Evolutionary conservation across 2,797 vertebrate genomes (phyloP), one percentile per base, ranked within the genome.

Genomic region (Myotis vivesi): DNA sequence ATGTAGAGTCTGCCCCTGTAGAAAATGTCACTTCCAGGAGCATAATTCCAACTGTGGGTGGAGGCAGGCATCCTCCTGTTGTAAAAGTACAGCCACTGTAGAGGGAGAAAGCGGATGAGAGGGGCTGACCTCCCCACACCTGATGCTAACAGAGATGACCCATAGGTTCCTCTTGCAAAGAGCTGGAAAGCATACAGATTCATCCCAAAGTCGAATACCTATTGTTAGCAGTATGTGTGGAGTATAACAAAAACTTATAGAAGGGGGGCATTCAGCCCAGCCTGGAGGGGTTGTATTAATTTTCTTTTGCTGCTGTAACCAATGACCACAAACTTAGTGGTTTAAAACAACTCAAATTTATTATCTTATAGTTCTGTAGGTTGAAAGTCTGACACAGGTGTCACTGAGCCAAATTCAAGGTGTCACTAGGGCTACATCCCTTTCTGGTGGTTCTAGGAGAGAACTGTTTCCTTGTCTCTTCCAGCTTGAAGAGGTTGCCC

Each of bases 371-470:
- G 28, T 69, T 86, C 11, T 33, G 1, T 62, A 79, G 75, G 23
- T 69, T 12, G 57, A 30, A 80, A 59, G 8, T 90, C 59, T 82
- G 66, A 87, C 17, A 87, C 23, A 66, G 55, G 6, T 71, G 33
- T 92, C 33, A 72, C 13, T 33, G 55, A 81, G 38, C 55, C 86
- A 85, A 69, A 94, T 92, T 86, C 38, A 88, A 92, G 30, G 8
- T 75, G 19, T 57, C 13, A 59, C 4, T 11, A 22, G 33, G 44
- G 10, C 22, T 41, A 12, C 17, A 10, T 64, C 91, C 62, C 20
- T 73, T 88, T 86, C 38, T 79, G 13, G 49, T 64, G 15, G 15
- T 62, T 71, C 8, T 73, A 62, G n/a, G 33, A 25, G 19, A 86
- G 30, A 91, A 69, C 2, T 0, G 0, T 49, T 68, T 81, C 8